phyloP scores from a whole-genome alignment of 2,888 invertebrate genomes.

The Labia minor region DNA sequence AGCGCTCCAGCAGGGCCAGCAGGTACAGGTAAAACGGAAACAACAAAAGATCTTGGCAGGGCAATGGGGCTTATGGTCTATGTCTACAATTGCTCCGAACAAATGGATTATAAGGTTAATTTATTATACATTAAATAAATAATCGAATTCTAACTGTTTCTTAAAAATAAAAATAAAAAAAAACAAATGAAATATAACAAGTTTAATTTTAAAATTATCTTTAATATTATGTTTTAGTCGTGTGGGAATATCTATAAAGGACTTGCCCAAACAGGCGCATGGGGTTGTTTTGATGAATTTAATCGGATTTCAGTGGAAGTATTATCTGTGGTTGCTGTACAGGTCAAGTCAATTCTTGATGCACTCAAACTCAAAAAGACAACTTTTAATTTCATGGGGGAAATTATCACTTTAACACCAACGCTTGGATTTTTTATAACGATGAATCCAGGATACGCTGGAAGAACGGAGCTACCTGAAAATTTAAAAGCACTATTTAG shows the following conservation, averaged over 20 bases:
- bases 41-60: constrained; percentile 88
- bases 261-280: constrained; percentile 87
- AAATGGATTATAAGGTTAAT: constrained; percentile 82
- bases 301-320: constrained; percentile 92
- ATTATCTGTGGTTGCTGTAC: constrained; percentile 87
- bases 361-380: constrained; percentile 73
- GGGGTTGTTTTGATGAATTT: constrained; percentile 97
- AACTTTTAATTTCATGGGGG: constrained; percentile 75
- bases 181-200: not conserved
- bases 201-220: not conserved
- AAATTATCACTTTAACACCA: constrained; percentile 58
- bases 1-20: constrained; percentile 96
- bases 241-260: constrained; percentile 93
- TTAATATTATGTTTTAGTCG: constrained; percentile 46
- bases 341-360: constrained; percentile 76
- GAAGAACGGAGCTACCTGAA: constrained; percentile 79
- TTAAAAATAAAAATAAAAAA: not conserved
- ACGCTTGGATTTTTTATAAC: constrained; percentile 89
- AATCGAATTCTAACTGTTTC: too few relatives aligned
- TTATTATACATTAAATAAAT: too few relatives aligned
- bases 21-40: constrained; percentile 93
- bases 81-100: constrained; percentile 94
- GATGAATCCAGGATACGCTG: constrained; percentile 95
- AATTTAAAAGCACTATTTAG: constrained; percentile 43
- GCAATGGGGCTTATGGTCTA: constrained; percentile 94